phyloP scores from a whole-genome alignment of 2,797 vertebrate genomes.

The Lithobates pipiens region DNA sequence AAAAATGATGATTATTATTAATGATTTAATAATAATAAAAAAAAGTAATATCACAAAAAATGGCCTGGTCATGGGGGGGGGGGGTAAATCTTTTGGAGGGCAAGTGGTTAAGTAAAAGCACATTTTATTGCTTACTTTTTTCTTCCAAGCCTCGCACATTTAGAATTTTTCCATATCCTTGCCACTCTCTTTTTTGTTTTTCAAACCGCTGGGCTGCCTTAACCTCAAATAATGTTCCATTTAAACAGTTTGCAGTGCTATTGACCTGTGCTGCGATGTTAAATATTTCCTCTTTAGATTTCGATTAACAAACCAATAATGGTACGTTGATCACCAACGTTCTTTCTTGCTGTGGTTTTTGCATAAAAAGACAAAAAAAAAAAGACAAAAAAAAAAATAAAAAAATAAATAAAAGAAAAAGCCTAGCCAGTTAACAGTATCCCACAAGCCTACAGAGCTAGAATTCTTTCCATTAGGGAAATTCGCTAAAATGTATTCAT shows the following conservation, averaged over 20 bases:
- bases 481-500: constrained; percentile 54
- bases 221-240: constrained; percentile 6
- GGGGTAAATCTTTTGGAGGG: too few relatives aligned
- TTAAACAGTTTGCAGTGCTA: constrained; percentile 24
- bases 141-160: not conserved
- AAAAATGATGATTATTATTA: too few relatives aligned
- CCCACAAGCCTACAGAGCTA: constrained; percentile 43
- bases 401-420: not conserved
- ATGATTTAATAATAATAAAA: too few relatives aligned
- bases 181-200: not conserved
- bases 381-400: too few relatives aligned
- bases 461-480: constrained; percentile 58
- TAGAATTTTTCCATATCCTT: not conserved
- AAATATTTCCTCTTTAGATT: constrained; percentile 36
- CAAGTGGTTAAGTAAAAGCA: too few relatives aligned
- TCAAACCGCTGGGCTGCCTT: not conserved
- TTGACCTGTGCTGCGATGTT: constrained; percentile 18
- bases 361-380: too few relatives aligned
- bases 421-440: constrained; percentile 20
- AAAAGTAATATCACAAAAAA: too few relatives aligned
- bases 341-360: not conserved
- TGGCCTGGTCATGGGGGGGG: too few relatives aligned
- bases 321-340: constrained; percentile 41
- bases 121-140: not conserved
- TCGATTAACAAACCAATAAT: constrained; percentile 59